These are phyloP conservation scores for Propithecus coquereli DNA, from an alignment of 2,113 vertebrate species.

Conservation along the genomic window DNA sequence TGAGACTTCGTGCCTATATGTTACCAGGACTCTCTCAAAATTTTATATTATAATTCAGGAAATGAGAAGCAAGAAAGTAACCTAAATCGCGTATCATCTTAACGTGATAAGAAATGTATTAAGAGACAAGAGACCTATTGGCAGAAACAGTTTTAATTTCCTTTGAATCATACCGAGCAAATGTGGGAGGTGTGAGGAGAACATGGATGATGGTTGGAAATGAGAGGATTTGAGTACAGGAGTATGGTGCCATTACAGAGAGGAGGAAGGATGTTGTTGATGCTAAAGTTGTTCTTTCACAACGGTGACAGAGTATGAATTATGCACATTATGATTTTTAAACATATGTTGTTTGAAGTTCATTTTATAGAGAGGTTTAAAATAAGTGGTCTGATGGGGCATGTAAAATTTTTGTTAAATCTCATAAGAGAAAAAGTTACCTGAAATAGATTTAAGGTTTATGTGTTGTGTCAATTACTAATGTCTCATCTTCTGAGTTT, in stretches of 20 bases:
- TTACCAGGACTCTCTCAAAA: conserved; percentile 9
- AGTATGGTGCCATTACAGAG: neutral
- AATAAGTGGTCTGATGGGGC: neutral
- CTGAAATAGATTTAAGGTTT: neutral
- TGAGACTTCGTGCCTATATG: neutral
- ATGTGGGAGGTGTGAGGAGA: neutral
- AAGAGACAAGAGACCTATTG: neutral
- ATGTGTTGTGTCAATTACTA: neutral
- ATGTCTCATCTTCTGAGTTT: neutral
- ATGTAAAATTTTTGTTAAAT: neutral
- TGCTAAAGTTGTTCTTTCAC: neutral
- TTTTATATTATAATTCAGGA: neutral
- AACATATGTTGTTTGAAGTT: conserved; percentile 6
- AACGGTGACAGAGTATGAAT: neutral
- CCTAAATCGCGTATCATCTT: neutral
- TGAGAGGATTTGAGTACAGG: neutral
- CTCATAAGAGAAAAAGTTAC: conserved; percentile 14
- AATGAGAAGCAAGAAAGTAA: conserved; percentile 12
- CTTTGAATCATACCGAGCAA: neutral
- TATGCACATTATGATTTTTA: neutral
- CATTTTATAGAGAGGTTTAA: neutral
- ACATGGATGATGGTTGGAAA: neutral
- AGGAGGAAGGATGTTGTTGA: neutral
- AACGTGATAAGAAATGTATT: neutral
- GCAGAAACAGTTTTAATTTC: neutral